phyloP scores from a whole-genome alignment of 2,888 invertebrate species.

The Teleiodes luculella region DNA sequence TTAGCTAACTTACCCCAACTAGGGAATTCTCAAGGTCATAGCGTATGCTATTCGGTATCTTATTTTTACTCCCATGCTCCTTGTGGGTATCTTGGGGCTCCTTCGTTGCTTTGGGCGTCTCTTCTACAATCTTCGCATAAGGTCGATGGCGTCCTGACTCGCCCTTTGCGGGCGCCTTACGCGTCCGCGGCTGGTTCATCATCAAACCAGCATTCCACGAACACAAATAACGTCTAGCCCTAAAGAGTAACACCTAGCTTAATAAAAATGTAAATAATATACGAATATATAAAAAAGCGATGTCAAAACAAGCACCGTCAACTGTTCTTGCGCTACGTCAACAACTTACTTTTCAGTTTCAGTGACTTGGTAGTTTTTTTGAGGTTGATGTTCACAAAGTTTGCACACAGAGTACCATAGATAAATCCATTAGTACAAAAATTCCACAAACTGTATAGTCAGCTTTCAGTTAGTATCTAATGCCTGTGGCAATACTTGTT shows the following conservation, averaged over 20 bases:
- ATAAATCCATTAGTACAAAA: no score
- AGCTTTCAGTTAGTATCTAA: no score
- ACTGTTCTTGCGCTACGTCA: constrained; percentile 34
- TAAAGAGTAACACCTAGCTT: constrained; percentile 25
- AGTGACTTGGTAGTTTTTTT: no score
- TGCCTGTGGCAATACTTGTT: no score
- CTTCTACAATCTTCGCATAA: constrained; percentile 30
- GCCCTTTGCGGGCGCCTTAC: constrained; percentile 27
- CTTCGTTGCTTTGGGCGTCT: constrained; percentile 20
- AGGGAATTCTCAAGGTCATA: constrained; percentile 66
- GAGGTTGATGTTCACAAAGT: no score
- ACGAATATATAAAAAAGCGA: constrained; percentile 35
- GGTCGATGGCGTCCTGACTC: constrained; percentile 21
- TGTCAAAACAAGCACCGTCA: constrained; percentile 41
- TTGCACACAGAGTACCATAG: no score
- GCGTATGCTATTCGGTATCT: constrained; percentile 55
- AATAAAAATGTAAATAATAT: constrained; percentile 41
- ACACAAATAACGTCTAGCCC: constrained; percentile 11
- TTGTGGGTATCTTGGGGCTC: not conserved
- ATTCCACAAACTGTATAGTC: no score
- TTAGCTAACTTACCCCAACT: constrained; percentile 58
- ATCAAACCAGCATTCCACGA: constrained; percentile 10
- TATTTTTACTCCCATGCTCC: constrained; percentile 37
- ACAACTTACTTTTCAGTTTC: no score
- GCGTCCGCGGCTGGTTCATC: constrained; percentile 43